Conservation (phyloP, 2,113 vertebrate species). For the Takifugu bimaculatus region DNA sequence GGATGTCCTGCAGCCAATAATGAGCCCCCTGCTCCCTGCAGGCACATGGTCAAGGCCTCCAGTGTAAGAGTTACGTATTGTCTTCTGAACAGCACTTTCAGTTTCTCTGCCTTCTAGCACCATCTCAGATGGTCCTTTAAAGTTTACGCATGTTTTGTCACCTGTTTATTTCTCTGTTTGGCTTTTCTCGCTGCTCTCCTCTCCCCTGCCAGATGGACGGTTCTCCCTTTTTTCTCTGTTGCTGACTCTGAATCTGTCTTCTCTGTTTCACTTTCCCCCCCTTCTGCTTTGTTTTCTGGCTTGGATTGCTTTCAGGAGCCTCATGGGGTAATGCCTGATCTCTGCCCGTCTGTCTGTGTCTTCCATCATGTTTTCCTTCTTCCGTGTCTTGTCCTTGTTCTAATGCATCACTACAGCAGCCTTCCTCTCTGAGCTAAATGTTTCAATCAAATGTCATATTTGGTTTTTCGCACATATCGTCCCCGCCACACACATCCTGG, state of each 20-base stretch:
- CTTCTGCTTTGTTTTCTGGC: constrained; percentile 61
- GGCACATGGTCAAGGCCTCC: not conserved
- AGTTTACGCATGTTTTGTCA: constrained; percentile 7
- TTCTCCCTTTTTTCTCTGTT: constrained; percentile 49
- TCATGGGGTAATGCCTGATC: constrained; percentile 90
- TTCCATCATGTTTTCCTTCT: constrained; percentile 18
- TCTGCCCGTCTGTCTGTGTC: constrained; percentile 38
- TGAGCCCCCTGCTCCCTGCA: constrained; percentile 1
- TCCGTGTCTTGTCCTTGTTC: not conserved
- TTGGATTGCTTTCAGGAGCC: constrained; percentile 92
- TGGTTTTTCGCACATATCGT: constrained; percentile 40
- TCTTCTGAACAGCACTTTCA: constrained; percentile 1
- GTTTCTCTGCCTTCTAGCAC: not conserved
- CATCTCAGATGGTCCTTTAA: not conserved
- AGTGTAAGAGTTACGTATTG: constrained; percentile 3
- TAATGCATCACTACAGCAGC: constrained; percentile 16
- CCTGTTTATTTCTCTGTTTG: constrained; percentile 24
- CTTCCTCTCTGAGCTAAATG: constrained; percentile 13
- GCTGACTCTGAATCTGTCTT: constrained; percentile 43
- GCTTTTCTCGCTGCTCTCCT: constrained; percentile 20
- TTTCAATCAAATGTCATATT: constrained; percentile 52
- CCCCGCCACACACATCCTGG: constrained; percentile 31
- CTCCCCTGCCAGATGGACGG: constrained; percentile 12
- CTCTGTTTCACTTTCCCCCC: constrained; percentile 26
- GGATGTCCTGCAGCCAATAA: not conserved